Evolutionary conservation across 2,797 vertebrate species (phyloP).

Genomic region (Poecile montanus): DNA sequence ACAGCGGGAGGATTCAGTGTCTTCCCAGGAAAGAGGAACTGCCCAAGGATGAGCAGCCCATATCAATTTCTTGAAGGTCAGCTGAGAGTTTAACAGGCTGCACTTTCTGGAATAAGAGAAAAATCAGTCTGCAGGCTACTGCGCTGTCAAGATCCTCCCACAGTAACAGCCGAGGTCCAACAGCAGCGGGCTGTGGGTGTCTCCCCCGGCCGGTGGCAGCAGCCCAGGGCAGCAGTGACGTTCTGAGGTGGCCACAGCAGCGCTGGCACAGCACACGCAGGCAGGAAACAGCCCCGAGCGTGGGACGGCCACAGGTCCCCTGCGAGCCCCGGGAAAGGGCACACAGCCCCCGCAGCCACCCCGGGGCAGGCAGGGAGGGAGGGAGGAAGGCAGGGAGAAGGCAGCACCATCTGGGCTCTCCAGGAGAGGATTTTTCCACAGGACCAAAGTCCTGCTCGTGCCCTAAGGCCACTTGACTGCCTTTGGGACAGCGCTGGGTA

Average conservation of each 20-base stretch:
- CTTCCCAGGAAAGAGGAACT: constrained; percentile 27
- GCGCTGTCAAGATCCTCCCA: background rate
- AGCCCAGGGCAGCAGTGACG: background rate
- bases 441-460: accelerated
- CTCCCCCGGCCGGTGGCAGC: background rate
- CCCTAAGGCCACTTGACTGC: accelerated
- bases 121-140: background rate
- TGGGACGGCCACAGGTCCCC: background rate
- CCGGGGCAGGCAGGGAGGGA: accelerated
- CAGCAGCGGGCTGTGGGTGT: background rate
- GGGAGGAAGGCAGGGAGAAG: accelerated
- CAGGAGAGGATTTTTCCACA: background rate
- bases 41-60: background rate
- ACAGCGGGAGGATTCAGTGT: background rate
- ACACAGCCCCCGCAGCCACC: background rate
- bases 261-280: background rate
- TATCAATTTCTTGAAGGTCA: background rate
- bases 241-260: accelerated
- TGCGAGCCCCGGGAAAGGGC: background rate
- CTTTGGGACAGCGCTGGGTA: accelerated
- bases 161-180: background rate
- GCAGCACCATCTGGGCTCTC: accelerated
- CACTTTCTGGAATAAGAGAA: background rate
- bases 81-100: background rate
- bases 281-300: background rate